Conservation (phyloP, 2,888 invertebrate species). For the Dendrolimus pini region DNA sequence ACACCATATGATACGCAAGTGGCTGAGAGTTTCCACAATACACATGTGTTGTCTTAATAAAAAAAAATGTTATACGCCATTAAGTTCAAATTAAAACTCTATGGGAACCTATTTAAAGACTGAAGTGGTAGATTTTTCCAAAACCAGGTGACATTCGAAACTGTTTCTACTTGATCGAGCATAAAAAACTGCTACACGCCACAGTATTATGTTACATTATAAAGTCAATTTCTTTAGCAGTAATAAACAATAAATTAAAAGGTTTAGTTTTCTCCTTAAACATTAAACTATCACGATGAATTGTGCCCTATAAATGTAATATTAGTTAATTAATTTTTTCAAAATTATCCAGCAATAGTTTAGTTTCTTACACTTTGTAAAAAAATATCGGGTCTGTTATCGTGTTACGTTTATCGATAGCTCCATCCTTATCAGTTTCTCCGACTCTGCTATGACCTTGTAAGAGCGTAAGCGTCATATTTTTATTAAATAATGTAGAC, state of each 20-base stretch:
- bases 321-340: too few relatives aligned
- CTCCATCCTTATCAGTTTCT: too few relatives aligned
- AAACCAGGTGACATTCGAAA: slow-evolving; percentile 60
- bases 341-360: too few relatives aligned
- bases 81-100: slow-evolving; percentile 20
- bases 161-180: slow-evolving; percentile 64
- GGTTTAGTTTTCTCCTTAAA: too few relatives aligned
- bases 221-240: slow-evolving; percentile 24
- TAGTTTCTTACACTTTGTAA: too few relatives aligned
- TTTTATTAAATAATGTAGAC: too few relatives aligned
- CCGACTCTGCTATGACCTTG: too few relatives aligned
- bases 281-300: too few relatives aligned
- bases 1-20: slow-evolving; percentile 49
- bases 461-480: too few relatives aligned
- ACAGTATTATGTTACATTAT: slow-evolving; percentile 50
- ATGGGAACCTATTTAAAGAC: slow-evolving; percentile 20
- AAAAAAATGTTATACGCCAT: slow-evolving; percentile 21
- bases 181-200: slow-evolving; percentile 61
- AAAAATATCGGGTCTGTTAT: too few relatives aligned
- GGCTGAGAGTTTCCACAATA: slow-evolving; percentile 30
- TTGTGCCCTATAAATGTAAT: too few relatives aligned
- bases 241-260: slow-evolving; percentile 12
- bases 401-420: too few relatives aligned
- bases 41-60: slow-evolving; percentile 32
- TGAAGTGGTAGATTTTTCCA: slow-evolving; percentile 14